phyloP scores from a whole-genome alignment of 2,797 vertebrate genomes.

The Sandelia bainsii region DNA sequence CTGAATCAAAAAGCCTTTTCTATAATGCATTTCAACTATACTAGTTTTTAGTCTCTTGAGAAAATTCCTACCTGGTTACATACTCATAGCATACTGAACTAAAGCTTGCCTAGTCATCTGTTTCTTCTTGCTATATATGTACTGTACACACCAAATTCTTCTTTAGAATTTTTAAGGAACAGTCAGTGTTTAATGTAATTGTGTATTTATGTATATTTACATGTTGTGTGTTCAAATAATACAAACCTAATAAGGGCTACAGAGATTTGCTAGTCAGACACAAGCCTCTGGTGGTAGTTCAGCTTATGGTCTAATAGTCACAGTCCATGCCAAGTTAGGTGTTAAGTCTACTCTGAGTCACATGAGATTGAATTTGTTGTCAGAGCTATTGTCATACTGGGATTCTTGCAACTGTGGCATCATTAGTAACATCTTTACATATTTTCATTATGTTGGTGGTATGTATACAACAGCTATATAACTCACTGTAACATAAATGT shows the following conservation, averaged over 20 bases:
- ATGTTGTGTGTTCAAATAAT: constrained; percentile 46
- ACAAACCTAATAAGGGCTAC: constrained; percentile 70
- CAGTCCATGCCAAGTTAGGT: constrained; percentile 38
- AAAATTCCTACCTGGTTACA: constrained; percentile 22
- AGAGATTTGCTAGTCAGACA: constrained; percentile 75
- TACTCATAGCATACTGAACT: constrained; percentile 30
- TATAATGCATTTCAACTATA: constrained; percentile 8
- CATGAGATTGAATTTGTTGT: constrained; percentile 30
- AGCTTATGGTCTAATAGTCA: constrained; percentile 38
- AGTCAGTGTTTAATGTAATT: constrained; percentile 20
- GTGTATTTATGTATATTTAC: not conserved
- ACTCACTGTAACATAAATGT: not conserved
- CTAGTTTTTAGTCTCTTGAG: not conserved
- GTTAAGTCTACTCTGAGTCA: constrained; percentile 21
- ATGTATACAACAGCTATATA: not conserved
- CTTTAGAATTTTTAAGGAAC: constrained; percentile 4
- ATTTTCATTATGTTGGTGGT: not conserved
- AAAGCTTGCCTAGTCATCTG: not conserved
- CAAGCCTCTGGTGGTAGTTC: constrained; percentile 34
- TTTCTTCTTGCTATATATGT: constrained; percentile 11
- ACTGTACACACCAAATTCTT: not conserved
- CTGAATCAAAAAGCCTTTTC: constrained; percentile 11
- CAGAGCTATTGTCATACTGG: constrained; percentile 13
- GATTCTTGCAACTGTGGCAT: constrained; percentile 16
- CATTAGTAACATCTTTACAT: not conserved